Conservation (phyloP, 2,113 vertebrate genomes). For the Asarcornis scutulata region DNA sequence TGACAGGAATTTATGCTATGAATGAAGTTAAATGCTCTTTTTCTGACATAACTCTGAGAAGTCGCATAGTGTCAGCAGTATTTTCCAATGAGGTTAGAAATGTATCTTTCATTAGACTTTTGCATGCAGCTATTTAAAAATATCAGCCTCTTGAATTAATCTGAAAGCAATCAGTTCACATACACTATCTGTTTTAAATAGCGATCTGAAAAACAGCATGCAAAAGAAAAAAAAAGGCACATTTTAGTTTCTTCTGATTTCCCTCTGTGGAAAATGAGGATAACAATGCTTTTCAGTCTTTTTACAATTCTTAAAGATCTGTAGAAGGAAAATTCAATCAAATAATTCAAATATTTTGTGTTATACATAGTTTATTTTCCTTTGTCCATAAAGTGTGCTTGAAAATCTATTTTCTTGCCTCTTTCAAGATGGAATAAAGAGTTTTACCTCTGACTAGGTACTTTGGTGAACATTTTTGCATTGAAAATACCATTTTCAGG, state of each 20-base stretch:
- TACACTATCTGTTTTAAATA: neutral
- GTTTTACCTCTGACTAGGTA: neutral
- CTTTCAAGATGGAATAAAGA: neutral
- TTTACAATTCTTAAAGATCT: neutral
- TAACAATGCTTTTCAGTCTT: neutral
- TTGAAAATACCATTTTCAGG: neutral
- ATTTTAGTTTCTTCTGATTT: conserved; percentile 14
- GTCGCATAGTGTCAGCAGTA: neutral
- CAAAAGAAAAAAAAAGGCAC: neutral
- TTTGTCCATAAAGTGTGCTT: neutral
- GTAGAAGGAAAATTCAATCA: neutral
- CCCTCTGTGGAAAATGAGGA: neutral
- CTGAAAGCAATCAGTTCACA: neutral
- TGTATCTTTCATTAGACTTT: neutral
- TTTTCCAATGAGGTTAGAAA: neutral
- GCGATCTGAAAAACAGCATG: neutral
- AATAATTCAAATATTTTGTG: neutral
- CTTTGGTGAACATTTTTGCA: neutral
- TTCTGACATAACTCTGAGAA: neutral
- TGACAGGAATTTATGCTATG: neutral
- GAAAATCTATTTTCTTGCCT: neutral
- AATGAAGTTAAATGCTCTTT: neutral
- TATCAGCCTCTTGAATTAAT: neutral
- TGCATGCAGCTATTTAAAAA: conserved; percentile 5
- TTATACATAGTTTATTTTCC: neutral